These are phyloP conservation scores for Dione juno DNA, from an alignment of 2,888 invertebrate species.

Conservation along the genomic window DNA sequence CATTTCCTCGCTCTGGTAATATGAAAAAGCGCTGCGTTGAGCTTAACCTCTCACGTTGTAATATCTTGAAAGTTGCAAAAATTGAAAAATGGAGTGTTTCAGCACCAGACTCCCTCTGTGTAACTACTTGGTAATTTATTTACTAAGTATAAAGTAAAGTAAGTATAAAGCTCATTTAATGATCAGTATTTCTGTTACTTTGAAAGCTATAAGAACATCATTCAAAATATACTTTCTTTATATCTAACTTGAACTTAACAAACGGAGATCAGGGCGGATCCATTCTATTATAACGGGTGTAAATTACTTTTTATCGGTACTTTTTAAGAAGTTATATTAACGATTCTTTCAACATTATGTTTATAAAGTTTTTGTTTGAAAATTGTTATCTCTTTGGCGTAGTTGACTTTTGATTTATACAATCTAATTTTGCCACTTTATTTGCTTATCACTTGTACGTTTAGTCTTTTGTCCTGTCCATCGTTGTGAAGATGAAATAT, in stretches of 20 bases:
- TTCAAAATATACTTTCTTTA: background rate
- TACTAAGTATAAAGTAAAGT: too few species aligned
- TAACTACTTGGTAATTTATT: too few species aligned
- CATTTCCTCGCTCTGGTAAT: too few species aligned
- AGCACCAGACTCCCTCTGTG: too few species aligned
- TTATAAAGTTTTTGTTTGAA: conserved; percentile 10
- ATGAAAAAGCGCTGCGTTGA: too few species aligned
- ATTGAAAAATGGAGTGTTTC: too few species aligned
- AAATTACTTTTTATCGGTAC: conserved; percentile 17
- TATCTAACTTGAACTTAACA: background rate
- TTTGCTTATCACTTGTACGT: background rate
- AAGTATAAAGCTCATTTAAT: too few species aligned
- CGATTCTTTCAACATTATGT: conserved; percentile 10
- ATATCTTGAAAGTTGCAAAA: too few species aligned
- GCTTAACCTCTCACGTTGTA: too few species aligned
- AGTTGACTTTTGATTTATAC: conserved; percentile 7
- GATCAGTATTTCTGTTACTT: too few species aligned
- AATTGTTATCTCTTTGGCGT: background rate
- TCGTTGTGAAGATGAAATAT: background rate
- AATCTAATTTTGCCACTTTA: background rate
- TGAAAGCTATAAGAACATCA: background rate
- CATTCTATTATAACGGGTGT: background rate
- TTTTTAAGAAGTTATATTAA: conserved; percentile 10
- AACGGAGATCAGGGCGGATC: background rate
- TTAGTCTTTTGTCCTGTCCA: background rate